Percentiles rank a stretch among this genome's conserved stretches.
Conservation (phyloP, 2,888 invertebrate genomes). For the Eupithecia dodoneata region DNA sequence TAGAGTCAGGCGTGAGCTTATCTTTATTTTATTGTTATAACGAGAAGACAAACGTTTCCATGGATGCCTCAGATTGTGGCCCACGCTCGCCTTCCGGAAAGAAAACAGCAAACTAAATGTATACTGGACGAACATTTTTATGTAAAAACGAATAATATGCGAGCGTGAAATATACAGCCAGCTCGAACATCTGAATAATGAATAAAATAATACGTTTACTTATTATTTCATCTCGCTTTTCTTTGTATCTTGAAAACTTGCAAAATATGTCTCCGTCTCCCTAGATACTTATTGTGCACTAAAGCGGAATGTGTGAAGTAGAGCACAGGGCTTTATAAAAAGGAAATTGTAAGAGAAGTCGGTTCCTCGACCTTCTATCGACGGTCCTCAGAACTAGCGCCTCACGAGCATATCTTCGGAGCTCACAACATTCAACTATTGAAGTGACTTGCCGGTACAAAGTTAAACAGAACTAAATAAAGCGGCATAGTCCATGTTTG, state of each 20-base stretch:
- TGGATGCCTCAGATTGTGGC: not conserved
- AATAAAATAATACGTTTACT: too few species aligned
- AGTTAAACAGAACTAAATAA: slow-evolving; percentile 7
- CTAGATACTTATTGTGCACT: not conserved
- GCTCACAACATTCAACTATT: not conserved
- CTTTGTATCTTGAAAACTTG: too few species aligned
- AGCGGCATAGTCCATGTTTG: slow-evolving; percentile 21
- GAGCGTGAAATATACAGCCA: not conserved
- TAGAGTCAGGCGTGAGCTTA: not conserved
- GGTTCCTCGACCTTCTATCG: not conserved
- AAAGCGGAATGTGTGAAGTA: not conserved
- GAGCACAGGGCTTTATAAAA: not conserved
- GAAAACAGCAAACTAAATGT: not conserved
- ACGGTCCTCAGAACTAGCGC: not conserved
- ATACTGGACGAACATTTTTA: not conserved
- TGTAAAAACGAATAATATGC: not conserved
- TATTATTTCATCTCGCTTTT: too few species aligned
- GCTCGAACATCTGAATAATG: not conserved
- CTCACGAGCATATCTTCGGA: not conserved
- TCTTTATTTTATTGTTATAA: not conserved
- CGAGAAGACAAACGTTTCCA: not conserved
- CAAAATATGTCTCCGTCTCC: too few species aligned
- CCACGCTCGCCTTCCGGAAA: not conserved
- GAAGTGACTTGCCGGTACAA: not conserved
- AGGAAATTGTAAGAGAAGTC: not conserved